A percentile compares a stretch with the other conserved stretches of the same genome.
These are phyloP conservation scores for Brachylomia viminalis DNA, from an alignment of 2,888 invertebrate genomes.

Conservation along the genomic window DNA sequence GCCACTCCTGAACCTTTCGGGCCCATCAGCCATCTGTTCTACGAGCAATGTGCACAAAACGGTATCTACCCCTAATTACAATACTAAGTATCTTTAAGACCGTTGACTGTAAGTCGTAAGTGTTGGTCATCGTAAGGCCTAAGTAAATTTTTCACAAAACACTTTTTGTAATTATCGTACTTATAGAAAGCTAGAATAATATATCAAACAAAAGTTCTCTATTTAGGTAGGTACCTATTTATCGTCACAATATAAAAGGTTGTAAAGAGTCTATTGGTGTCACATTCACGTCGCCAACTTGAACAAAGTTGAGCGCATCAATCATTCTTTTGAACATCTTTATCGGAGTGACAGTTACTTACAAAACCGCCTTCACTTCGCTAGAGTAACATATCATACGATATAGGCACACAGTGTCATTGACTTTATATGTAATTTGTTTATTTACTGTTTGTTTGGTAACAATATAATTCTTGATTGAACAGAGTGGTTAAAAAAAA, in stretches of 20 bases:
- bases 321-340: slow-evolving; percentile 62
- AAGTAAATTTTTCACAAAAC: background rate
- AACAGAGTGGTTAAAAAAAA: background rate
- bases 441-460: background rate
- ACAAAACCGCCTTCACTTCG: slow-evolving; percentile 45
- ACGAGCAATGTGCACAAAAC: background rate
- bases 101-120: background rate
- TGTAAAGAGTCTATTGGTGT: slow-evolving; percentile 16
- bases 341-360: slow-evolving; percentile 41
- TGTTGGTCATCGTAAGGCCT: background rate
- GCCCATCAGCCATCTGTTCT: background rate
- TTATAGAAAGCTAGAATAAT: background rate
- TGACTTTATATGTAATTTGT: slow-evolving; percentile 32
- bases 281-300: slow-evolving; percentile 38
- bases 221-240: background rate
- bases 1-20: background rate
- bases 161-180: background rate
- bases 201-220: slow-evolving; percentile 5
- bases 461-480: background rate
- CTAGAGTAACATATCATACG: slow-evolving; percentile 13
- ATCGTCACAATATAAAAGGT: slow-evolving; percentile 25
- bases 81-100: background rate
- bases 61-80: background rate
- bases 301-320: slow-evolving; percentile 60
- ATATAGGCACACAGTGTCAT: slow-evolving; percentile 37